Evolutionary conservation across 2,797 vertebrate genomes (phyloP).

Genomic region (Vireo griseus): DNA sequence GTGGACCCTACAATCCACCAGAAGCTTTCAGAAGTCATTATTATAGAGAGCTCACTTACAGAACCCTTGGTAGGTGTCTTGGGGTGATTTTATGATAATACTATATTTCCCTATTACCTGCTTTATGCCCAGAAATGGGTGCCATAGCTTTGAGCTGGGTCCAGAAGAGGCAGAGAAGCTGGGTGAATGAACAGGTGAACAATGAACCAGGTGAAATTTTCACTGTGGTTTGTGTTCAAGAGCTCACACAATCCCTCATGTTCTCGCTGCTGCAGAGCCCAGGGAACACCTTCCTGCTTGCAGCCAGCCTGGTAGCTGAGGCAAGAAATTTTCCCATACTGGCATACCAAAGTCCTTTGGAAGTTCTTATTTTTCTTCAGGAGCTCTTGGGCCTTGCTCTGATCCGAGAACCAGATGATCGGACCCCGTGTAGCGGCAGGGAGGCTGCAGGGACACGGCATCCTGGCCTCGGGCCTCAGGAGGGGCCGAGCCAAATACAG

Average conservation of each 20-base stretch:
- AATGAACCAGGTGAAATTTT: too few relatives aligned
- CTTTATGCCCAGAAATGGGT: neutral
- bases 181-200: accelerated
- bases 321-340: neutral
- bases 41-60: neutral
- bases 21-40: neutral
- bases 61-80: neutral
- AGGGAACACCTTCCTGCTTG: neutral
- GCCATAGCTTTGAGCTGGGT: neutral
- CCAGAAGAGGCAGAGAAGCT: neutral
- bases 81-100: neutral
- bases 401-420: neutral
- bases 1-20: neutral
- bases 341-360: accelerated
- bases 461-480: neutral
- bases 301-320: neutral
- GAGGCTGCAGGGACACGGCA: accelerated
- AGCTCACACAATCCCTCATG: accelerated
- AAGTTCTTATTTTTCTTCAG: neutral
- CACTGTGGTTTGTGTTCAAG: neutral
- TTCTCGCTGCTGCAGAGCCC: neutral
- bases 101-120: neutral
- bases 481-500: neutral
- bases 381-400: neutral
- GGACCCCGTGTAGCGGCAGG: accelerated